Percentiles rank a stretch among this genome's conserved stretches.
These are phyloP conservation scores for Actias luna DNA, from an alignment of 2,888 invertebrate species.

Conservation along the genomic window DNA sequence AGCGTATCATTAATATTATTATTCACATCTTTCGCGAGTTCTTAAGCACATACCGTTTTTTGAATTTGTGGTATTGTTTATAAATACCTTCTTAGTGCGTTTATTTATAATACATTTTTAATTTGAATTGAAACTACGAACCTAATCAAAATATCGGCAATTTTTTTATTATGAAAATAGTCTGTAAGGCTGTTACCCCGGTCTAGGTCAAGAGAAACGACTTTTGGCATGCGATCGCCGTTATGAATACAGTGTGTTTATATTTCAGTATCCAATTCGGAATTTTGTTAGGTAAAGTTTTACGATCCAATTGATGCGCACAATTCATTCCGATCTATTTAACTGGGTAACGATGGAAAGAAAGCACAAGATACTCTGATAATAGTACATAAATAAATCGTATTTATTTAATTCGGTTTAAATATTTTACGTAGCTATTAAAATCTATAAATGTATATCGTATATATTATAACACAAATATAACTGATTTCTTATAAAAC, in stretches of 20 bases:
- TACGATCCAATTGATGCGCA: not conserved
- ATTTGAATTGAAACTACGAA: too few species aligned
- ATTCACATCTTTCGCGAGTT: too few species aligned
- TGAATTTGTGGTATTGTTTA: too few species aligned
- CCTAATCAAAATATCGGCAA: too few species aligned
- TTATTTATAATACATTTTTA: too few species aligned
- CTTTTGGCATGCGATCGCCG: slow-evolving; percentile 18
- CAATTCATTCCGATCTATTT: slow-evolving; percentile 6
- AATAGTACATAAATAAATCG: not conserved
- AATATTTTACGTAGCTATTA: not conserved
- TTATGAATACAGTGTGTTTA: slow-evolving; percentile 23
- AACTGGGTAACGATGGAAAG: not conserved
- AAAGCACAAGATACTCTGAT: not conserved
- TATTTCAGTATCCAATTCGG: slow-evolving; percentile 7
- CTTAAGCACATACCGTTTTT: too few species aligned
- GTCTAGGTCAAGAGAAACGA: slow-evolving; percentile 46
- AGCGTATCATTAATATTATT: too few species aligned
- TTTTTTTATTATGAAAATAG: slow-evolving; percentile 39
- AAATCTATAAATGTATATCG: too few species aligned
- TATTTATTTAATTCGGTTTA: not conserved
- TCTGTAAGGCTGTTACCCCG: slow-evolving; percentile 41
- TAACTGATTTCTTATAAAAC: too few species aligned
- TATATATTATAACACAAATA: too few species aligned
- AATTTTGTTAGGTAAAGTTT: slow-evolving; percentile 1
- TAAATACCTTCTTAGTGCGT: too few species aligned